Evolutionary conservation across 1,140 invertebrate species (phyloP), one percentile per base, ranked within the genome.

Genomic region (Drosophila willistoni): DNA sequence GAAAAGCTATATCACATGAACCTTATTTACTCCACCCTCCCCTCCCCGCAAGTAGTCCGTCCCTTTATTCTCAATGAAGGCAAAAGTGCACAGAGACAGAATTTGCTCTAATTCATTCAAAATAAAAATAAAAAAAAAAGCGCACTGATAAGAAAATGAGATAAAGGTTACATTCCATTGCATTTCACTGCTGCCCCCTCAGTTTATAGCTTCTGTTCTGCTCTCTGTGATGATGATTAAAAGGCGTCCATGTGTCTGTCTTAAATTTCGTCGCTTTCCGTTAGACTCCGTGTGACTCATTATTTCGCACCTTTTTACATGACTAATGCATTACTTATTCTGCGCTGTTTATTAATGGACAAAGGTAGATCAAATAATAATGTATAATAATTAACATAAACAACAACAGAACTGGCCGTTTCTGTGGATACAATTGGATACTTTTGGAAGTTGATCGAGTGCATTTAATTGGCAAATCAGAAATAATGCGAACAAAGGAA

Each of bases 161-260:
- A 51, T 51, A 51, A 51, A 22, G 3, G 17, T 22, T 51, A 19
- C 44, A 51, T 51, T 51, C 44, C 44, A 51, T 51, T 51, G 7
- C 44, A 17, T 9, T 51, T 22, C 29, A 9, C 1, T 47, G 5
- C 17, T 19, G n/a, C 44, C 44, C 17, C 44, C 34, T 0, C 9
- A 10, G 34, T 12, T 10, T 36, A 10, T 36, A 22, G 44, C 44
- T 19, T 51, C 19, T 51, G 2, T 36, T 36, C 34, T 36, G 17
- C 9, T 12, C 9, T 12, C 17, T 39, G 10, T 5, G 36, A 22
- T 51, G 44, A 51, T 51, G 44, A 51, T 51, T 9, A 39, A 39
- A 22, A 22, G 44, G 44, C 44, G 44, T 51, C 44, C 10, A 51
- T 9, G 12, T 51, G 44, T 51, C 44, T 51, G 17, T 51, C 44